A percentile compares a stretch with the other conserved stretches of the same genome.
phyloP scores from a whole-genome alignment of 2,797 vertebrate genomes.

The Eulemur mongoz region DNA sequence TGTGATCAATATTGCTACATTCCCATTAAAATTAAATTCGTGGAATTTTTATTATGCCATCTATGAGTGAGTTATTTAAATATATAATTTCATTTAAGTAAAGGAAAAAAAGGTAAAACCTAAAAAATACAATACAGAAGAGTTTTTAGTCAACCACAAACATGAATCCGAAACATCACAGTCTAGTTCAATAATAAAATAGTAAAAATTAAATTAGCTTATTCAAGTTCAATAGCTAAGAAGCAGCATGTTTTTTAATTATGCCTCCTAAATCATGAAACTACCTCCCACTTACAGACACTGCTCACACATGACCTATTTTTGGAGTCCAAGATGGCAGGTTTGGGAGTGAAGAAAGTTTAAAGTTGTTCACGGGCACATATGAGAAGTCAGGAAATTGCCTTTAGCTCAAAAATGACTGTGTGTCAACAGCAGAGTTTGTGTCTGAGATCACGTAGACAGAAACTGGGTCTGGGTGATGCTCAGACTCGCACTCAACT shows the following conservation, averaged over 20 bases:
- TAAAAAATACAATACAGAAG: neutral
- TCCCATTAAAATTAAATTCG: neutral
- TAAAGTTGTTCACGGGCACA: neutral
- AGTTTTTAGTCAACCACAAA: neutral
- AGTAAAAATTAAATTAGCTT: neutral
- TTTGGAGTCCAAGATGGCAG: neutral
- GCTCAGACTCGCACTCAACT: neutral
- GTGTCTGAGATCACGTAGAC: accelerated
- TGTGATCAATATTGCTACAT: neutral
- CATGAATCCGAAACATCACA: neutral
- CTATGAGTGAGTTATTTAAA: neutral
- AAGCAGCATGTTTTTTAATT: neutral
- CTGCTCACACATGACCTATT: neutral
- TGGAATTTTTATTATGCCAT: neutral
- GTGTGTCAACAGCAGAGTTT: neutral
- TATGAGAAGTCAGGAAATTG: neutral
- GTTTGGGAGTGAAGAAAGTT: neutral
- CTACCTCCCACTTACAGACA: neutral
- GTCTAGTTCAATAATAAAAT: neutral
- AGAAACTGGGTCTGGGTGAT: accelerated
- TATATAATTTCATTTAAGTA: neutral
- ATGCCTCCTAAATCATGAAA: neutral
- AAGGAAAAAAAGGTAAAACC: neutral
- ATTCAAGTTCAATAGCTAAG: neutral
- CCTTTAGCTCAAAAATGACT: neutral